Conservation (phyloP, 2,888 invertebrate species). For the Callimorpha dominula region DNA sequence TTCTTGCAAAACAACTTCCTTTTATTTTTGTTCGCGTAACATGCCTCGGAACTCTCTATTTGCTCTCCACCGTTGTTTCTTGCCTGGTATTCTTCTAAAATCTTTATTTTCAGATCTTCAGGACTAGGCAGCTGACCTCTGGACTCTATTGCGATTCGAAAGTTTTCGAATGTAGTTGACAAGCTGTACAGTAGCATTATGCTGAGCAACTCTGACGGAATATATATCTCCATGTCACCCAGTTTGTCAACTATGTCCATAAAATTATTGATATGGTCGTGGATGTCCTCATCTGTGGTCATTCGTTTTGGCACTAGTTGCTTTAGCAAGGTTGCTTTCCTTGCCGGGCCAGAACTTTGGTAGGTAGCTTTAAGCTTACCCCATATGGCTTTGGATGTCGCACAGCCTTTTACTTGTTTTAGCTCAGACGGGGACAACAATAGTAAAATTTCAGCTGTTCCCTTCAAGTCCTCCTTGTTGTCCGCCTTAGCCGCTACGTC, state of each 20-base stretch:
- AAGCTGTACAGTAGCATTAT: background rate
- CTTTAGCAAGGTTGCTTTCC: too few species aligned
- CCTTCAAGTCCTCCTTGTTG: too few species aligned
- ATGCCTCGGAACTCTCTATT: background rate
- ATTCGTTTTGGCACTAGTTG: too few species aligned
- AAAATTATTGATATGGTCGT: too few species aligned
- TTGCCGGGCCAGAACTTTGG: background rate
- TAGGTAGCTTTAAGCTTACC: slow-evolving; percentile 2
- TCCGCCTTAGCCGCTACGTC: too few species aligned
- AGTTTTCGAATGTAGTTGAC: background rate
- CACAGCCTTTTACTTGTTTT: too few species aligned
- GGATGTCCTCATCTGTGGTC: too few species aligned
- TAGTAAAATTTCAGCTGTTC: background rate
- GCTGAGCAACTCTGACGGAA: background rate
- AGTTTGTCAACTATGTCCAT: too few species aligned
- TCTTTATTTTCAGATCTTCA: background rate
- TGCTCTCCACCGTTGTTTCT: background rate
- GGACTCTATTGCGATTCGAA: background rate
- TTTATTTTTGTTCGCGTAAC: too few species aligned
- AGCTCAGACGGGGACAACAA: background rate
- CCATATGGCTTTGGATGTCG: too few species aligned
- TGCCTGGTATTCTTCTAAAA: background rate
- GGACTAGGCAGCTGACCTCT: background rate
- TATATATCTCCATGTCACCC: background rate
- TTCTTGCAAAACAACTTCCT: too few species aligned